Conservation (phyloP, 1,140 invertebrate genomes). For the Pseudomyrmex cubaensis region DNA sequence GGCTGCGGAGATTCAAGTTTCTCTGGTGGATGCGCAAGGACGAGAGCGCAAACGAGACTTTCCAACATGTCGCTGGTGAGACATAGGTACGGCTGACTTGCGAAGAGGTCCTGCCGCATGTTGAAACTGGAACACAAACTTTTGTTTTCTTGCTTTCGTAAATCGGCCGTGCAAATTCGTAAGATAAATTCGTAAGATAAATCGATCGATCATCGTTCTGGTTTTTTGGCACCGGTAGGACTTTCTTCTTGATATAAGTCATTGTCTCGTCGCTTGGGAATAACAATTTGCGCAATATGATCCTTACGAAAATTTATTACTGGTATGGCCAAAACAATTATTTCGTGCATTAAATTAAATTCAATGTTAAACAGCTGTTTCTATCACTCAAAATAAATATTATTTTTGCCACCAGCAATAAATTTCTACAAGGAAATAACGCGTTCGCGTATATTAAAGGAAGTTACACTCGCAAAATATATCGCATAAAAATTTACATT, state of each 20-base stretch:
- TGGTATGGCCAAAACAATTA: neutral
- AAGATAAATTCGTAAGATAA: neutral
- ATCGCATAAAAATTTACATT: too few relatives aligned
- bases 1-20: conserved; percentile 90
- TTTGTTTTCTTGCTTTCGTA: neutral
- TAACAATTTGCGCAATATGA: conserved; percentile 1
- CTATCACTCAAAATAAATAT: too few relatives aligned
- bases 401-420: too few relatives aligned
- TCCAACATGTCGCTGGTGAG: conserved; percentile 93
- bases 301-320: neutral
- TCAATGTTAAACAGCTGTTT: too few relatives aligned
- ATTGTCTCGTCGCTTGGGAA: neutral
- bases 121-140: conserved; percentile 33
- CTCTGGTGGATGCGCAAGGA: conserved; percentile 93
- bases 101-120: conserved; percentile 66
- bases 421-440: too few relatives aligned
- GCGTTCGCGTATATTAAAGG: too few relatives aligned
- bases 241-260: conserved; percentile 19
- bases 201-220: conserved; percentile 12
- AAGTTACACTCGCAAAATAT: too few relatives aligned
- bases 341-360: too few relatives aligned
- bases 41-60: conserved; percentile 92
- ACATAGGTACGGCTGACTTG: conserved; percentile 81
- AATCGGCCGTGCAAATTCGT: neutral
- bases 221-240: conserved; percentile 34